Evolutionary conservation across 2,113 vertebrate species (phyloP), one percentile per base, ranked within the genome.

Genomic region (Scomber japonicus): DNA sequence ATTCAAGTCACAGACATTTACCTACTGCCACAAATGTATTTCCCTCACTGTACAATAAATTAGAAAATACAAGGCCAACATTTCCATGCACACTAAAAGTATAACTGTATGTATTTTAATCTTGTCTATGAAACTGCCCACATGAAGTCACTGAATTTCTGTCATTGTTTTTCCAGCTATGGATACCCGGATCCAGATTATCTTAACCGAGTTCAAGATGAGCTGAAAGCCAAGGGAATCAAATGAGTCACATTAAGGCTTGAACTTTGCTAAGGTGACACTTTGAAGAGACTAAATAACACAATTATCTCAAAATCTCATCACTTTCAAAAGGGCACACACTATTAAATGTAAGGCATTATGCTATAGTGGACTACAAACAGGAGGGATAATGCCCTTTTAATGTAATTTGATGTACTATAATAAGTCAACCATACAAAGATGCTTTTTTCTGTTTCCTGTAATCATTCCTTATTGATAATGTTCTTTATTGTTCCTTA

Each of bases 131-230:
- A 51, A 64, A 54, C 5, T 11, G 16, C 19, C 53, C 7, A 4
- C 2, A 3, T 54, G 3, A 75, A 35, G 17, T 45, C 10, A 17
- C 6, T 27, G 17, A 21, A 9, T 53, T 11, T 74, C 2, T 64
- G 40, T 68, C 3, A 7, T 21, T 80, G 40, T 57, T 14, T 78
- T 85, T 87, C 19, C 86, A 96, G 95, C n/a, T 96, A 94, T 55
- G 95, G 95, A 63, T 96, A 95, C 75, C 95, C 94, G 44, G 95
- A 96, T 84, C 88, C 92, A 1, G 85, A 90, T 8, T 96, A 96
- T 68, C 91, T 96, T 51, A 82, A 60, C 30, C 76, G 94, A 45
- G 93, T 95, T 2, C 81, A 80, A 84, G 95, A 95, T 27, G 95
- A 95, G 74, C 79, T 96, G 71, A 94, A 91, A 76, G 88, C 72